Percentiles rank a stretch among this genome's conserved stretches.
Evolutionary conservation across 2,113 vertebrate species (phyloP).

Genomic region (Austrofundulus limnaeus): DNA sequence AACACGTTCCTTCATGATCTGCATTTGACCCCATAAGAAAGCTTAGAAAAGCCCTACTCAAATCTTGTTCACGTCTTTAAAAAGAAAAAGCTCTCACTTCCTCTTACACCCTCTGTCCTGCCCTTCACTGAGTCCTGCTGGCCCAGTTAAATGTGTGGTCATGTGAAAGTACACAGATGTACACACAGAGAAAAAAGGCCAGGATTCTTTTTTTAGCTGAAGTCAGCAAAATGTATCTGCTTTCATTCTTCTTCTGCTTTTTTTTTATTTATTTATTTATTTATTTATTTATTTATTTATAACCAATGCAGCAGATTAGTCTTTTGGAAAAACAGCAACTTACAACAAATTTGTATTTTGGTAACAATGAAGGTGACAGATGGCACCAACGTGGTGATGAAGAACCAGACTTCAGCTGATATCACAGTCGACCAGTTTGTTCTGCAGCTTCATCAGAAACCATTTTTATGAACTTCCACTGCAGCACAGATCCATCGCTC

Average conservation of each 20-base stretch:
- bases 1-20: neutral
- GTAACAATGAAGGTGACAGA: slow-evolving; percentile 1
- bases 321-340: neutral
- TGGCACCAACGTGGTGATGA: neutral
- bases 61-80: neutral
- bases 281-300: too few species aligned
- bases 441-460: neutral
- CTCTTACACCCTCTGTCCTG: slow-evolving; percentile 4
- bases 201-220: neutral
- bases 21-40: neutral
- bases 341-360: neutral
- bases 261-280: too few species aligned
- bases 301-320: slow-evolving; percentile 8
- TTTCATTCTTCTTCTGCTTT: neutral
- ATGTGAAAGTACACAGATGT: slow-evolving; percentile 40
- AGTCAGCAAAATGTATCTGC: slow-evolving; percentile 14
- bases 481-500: neutral
- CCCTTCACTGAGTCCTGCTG: slow-evolving; percentile 13
- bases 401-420: neutral
- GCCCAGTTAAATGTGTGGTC: slow-evolving; percentile 7
- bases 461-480: too few species aligned
- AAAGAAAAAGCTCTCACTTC: slow-evolving; percentile 4
- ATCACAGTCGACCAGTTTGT: neutral
- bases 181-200: slow-evolving; percentile 20
- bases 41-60: neutral